Evolutionary conservation across 2,113 vertebrate species (phyloP).

Genomic region (Oryzias curvinotus): DNA sequence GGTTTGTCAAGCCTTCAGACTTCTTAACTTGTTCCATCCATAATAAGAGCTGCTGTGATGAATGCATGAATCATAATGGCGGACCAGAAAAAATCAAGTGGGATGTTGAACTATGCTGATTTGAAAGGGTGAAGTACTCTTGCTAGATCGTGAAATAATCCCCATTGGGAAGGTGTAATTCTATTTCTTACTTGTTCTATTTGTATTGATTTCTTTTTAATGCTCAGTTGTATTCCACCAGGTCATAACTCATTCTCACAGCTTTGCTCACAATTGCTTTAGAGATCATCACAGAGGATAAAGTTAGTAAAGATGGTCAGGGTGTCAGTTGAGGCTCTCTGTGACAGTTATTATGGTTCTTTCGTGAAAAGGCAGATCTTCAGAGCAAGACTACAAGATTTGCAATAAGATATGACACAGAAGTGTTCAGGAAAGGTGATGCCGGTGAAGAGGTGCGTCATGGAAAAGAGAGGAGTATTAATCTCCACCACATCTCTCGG

Average conservation of each 20-base stretch:
- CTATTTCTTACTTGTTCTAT: constrained; percentile 19
- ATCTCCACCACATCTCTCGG: constrained; percentile 74
- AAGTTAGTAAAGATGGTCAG: constrained; percentile 18
- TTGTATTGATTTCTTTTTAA: constrained; percentile 3
- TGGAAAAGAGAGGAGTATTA: constrained; percentile 45
- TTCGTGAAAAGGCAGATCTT: constrained; percentile 51
- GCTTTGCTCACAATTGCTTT: constrained; percentile 13
- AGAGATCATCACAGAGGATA: constrained; percentile 4
- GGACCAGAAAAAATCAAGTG: constrained; percentile 29
- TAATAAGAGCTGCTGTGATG: constrained; percentile 37
- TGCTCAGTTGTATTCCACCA: constrained; percentile 23
- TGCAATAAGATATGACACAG: constrained; percentile 41
- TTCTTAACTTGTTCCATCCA: constrained; percentile 28
- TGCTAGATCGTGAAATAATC: constrained; percentile 31
- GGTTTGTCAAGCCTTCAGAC: constrained; percentile 31
- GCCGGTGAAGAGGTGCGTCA: constrained; percentile 50
- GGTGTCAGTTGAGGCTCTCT: constrained; percentile 38
- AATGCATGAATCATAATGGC: constrained; percentile 48
- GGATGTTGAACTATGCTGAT: constrained; percentile 12
- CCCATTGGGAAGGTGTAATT: constrained; percentile 37
- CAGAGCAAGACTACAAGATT: constrained; percentile 35
- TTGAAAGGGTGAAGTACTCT: constrained; percentile 22
- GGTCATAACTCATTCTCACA: constrained; percentile 12
- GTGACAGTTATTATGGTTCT: constrained; percentile 42
- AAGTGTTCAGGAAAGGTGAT: constrained; percentile 54